Conservation (phyloP, 1,140 invertebrate genomes). For the Ptiloglossa arizonensis region DNA sequence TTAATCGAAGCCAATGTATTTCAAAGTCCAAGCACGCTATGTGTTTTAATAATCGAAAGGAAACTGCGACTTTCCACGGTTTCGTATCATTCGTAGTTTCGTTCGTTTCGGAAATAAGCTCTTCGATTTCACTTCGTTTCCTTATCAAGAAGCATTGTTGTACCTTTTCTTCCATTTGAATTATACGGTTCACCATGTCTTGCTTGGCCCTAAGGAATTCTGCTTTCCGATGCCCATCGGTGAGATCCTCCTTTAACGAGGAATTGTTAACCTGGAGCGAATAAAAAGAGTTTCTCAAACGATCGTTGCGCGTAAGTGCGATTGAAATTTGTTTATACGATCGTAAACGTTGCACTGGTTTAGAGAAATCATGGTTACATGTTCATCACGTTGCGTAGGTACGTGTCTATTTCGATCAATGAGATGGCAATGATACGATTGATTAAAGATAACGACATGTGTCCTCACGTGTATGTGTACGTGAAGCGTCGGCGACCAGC, state of each 20-base stretch:
- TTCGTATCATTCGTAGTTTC: no score
- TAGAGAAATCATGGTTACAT: not conserved
- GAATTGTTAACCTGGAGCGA: constrained; percentile 40
- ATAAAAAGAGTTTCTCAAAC: not conserved
- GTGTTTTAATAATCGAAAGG: not conserved
- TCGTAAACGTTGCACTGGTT: not conserved
- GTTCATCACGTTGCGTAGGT: not conserved
- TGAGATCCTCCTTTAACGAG: constrained; percentile 72
- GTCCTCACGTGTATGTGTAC: constrained; percentile 15
- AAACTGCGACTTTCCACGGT: not conserved
- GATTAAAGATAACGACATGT: constrained; percentile 37
- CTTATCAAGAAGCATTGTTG: not conserved
- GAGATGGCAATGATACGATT: constrained; percentile 15
- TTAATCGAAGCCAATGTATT: not conserved
- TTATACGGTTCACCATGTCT: constrained; percentile 79
- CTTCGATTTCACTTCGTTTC: not conserved
- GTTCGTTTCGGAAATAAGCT: not conserved
- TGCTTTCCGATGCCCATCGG: constrained; percentile 74
- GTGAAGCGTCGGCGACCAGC: not conserved
- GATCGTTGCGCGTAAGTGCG: no score
- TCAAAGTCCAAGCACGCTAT: not conserved
- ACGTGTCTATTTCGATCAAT: not conserved
- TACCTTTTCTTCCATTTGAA: constrained; percentile 80
- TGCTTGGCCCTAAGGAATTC: constrained; percentile 78
- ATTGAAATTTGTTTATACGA: not conserved